Conservation (phyloP, 2,113 vertebrate genomes). For the Podilymbus podiceps region DNA sequence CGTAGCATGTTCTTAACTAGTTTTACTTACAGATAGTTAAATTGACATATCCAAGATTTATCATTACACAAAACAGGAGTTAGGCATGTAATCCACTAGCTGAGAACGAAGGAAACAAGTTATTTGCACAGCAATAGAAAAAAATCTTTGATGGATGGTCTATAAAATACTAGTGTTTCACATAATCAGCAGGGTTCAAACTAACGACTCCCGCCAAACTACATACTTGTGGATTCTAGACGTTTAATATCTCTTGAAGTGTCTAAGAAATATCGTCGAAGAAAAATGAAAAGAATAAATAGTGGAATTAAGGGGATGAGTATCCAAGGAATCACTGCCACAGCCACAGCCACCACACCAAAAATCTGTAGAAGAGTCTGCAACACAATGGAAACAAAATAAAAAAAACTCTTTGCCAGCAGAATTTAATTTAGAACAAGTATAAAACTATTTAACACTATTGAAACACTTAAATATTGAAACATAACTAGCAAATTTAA, state of each 20-base stretch:
- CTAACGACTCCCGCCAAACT: neutral
- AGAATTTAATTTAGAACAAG: slow-evolving; percentile 37
- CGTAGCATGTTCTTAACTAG: neutral
- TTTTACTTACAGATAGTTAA: neutral
- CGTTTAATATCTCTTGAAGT: slow-evolving; percentile 90
- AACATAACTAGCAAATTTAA: slow-evolving; percentile 10
- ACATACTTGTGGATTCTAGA: slow-evolving; percentile 88
- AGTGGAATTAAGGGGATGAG: slow-evolving; percentile 84
- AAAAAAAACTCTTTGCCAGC: neutral
- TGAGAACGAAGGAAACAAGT: slow-evolving; percentile 11
- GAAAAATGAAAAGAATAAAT: slow-evolving; percentile 80
- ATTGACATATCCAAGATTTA: neutral
- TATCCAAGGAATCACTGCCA: slow-evolving; percentile 88
- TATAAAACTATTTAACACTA: slow-evolving; percentile 21
- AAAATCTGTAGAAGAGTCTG: slow-evolving; percentile 85
- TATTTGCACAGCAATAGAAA: neutral
- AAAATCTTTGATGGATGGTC: neutral
- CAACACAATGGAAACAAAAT: slow-evolving; percentile 57
- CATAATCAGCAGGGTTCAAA: neutral
- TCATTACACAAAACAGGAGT: neutral
- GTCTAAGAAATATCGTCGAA: slow-evolving; percentile 86
- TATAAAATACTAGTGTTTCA: neutral
- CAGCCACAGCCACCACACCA: slow-evolving; percentile 83
- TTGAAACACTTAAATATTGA: slow-evolving; percentile 20
- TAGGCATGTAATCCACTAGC: neutral